Conservation (phyloP, 2,888 invertebrate genomes). For the Trissonchulus sp. region DNA sequence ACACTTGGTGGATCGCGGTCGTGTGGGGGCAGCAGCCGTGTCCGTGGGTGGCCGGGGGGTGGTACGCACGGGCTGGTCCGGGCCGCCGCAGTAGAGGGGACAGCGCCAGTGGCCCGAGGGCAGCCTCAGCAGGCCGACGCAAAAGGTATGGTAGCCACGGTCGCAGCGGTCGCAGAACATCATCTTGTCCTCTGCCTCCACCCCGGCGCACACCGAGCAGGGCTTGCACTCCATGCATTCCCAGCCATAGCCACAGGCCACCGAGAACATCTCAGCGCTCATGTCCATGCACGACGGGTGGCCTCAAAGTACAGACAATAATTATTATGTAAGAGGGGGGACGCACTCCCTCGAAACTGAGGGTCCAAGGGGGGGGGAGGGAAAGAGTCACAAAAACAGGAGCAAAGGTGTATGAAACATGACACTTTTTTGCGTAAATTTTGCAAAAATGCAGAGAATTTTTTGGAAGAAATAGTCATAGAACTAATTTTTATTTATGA, state of each 20-base stretch:
- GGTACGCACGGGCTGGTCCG: neutral
- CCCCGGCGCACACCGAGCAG: constrained; percentile 74
- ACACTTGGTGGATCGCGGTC: neutral
- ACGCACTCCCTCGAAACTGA: no score
- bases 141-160: constrained; percentile 84
- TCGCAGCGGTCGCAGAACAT: constrained; percentile 90
- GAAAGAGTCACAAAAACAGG: no score
- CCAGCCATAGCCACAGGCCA: constrained; percentile 76
- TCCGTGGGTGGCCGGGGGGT: neutral
- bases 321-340: no score
- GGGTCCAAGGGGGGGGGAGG: no score
- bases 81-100: constrained; percentile 44
- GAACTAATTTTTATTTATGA: no score
- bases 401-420: no score
- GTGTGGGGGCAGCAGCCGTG: neutral
- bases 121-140: constrained; percentile 71
- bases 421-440: no score
- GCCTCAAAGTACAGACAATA: constrained; percentile 33
- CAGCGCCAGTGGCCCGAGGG: constrained; percentile 87
- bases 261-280: constrained; percentile 71
- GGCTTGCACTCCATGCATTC: constrained; percentile 87
- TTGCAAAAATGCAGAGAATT: no score
- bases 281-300: constrained; percentile 84
- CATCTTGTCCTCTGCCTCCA: constrained; percentile 80
- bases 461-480: no score